Conservation (phyloP, 53 echinoderm and acorn worm species). For the Paracentrotus lividus region DNA sequence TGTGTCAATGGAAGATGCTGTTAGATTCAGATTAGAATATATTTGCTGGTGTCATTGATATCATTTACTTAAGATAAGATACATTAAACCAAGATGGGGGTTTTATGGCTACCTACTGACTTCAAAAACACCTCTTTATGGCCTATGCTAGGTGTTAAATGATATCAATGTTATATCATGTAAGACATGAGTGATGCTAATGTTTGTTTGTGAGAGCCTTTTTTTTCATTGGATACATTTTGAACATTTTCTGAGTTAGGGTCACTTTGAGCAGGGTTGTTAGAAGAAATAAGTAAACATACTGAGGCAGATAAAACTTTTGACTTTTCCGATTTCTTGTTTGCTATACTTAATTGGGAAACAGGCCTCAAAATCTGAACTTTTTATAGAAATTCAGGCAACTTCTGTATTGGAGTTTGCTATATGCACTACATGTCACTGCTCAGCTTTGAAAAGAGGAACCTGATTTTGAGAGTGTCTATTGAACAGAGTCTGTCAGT, state of each 20-base stretch:
- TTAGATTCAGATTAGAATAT: slow-evolving; percentile 46
- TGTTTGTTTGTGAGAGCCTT: not conserved
- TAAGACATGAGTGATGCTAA: not conserved
- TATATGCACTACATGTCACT: not conserved
- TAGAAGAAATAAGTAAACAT: slow-evolving; percentile 1
- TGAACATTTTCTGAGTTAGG: not conserved
- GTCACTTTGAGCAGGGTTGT: not conserved
- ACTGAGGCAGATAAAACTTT: not conserved
- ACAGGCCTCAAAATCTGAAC: not conserved
- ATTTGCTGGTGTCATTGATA: slow-evolving; percentile 52
- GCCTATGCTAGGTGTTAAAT: slow-evolving; percentile 9
- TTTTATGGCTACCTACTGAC: slow-evolving; percentile 34
- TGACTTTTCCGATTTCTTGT: no score
- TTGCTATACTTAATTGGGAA: no score
- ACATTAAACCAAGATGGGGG: not conserved
- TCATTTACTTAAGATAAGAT: slow-evolving; percentile 51
- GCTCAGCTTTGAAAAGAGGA: not conserved
- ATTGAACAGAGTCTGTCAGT: slow-evolving; percentile 29
- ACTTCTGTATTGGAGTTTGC: not conserved
- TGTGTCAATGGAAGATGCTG: slow-evolving; percentile 11
- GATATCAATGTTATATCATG: slow-evolving; percentile 35
- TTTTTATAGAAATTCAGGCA: not conserved
- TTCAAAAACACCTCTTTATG: slow-evolving; percentile 9
- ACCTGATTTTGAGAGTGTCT: not conserved
- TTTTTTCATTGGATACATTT: not conserved